Percentiles rank a stretch among this genome's conserved stretches.
These are phyloP conservation scores for Octopus bimaculoides DNA, from an alignment of 1,140 invertebrate species.

Conservation along the genomic window DNA sequence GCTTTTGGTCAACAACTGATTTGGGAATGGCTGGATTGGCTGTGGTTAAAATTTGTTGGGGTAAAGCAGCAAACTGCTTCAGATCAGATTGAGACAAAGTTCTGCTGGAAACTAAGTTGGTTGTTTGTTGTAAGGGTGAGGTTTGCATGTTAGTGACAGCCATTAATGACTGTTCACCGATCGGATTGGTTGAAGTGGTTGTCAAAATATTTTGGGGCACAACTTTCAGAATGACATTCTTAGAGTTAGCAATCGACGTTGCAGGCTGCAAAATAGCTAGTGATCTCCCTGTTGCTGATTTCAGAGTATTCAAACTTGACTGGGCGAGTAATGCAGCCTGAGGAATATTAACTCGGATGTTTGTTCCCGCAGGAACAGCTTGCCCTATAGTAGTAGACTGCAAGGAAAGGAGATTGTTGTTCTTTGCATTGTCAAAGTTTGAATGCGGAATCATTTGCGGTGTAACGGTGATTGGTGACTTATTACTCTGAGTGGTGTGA, in stretches of 20 bases:
- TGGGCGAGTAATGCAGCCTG: neutral
- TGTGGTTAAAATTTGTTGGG: neutral
- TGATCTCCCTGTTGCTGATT: neutral
- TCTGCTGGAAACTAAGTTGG: neutral
- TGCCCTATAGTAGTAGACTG: neutral
- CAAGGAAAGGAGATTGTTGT: neutral
- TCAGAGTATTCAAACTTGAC: neutral
- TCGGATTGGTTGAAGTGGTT: neutral
- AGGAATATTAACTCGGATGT: neutral
- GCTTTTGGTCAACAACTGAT: neutral
- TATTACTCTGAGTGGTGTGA: slow-evolving; percentile 36
- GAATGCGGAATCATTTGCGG: slow-evolving; percentile 21
- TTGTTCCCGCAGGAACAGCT: neutral
- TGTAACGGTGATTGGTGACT: slow-evolving; percentile 36
- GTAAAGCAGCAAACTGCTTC: neutral
- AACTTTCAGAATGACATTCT: slow-evolving; percentile 31
- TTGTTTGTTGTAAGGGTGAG: neutral
- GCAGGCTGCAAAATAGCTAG: slow-evolving; percentile 1
- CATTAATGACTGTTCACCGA: neutral
- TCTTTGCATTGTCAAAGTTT: neutral
- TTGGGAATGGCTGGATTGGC: neutral
- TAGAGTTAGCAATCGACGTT: neutral
- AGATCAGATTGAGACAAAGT: neutral
- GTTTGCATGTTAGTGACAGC: neutral
- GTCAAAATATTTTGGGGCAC: slow-evolving; percentile 18